Base-by-base conservation (phyloP, 2,888 invertebrate genomes). In the Campoplex capitator region DNA sequence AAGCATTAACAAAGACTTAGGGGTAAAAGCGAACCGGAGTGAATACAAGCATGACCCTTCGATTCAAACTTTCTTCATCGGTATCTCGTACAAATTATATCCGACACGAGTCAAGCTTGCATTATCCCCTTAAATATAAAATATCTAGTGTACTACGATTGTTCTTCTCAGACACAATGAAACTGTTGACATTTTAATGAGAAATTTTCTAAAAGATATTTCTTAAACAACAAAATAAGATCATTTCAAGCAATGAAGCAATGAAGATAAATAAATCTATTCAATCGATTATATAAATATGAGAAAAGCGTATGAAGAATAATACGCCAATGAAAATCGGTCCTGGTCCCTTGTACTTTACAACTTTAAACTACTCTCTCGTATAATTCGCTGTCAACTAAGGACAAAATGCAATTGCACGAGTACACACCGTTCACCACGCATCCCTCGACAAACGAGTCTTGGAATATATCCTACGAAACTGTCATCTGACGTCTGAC, bases 391-490 rank as follows among this genome's bases (percentile, higher is more conserved):
- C 58, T 28, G 58, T 58, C 28, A 28, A 58, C 23, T 28, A 62
- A 28, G 11, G 13, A 32, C 62, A 16, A 62, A 62, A 62, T 32
- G 62, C 62, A 62, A 32, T 48, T 48, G 28, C 23, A 9, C 71
- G 51, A 51, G 32, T 32, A 32, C 32, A 6, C 38, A 18, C 71
- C 18, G 9, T 48, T 48, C 18, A 18, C 18, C 18, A 54, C 35
- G 51, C 18, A 35, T 51, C 73, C 73, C 73, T 35, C 35, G 35
- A 73, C 54, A 23, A 28, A 28, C 70, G 70, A 70, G 45, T 70
- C 54, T 70, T 45, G 18, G 42, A 28, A 16, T 51, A 74, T 74
- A 62, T 48, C 32, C 45, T 58, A 28, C 42, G 28, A 42, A 68
- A 58, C 58, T 45, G 56, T 28, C 78, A 42, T 13, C 23, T 38